phyloP scores from a whole-genome alignment of 2,797 vertebrate genomes.

The Zenarchopterus dispar region DNA sequence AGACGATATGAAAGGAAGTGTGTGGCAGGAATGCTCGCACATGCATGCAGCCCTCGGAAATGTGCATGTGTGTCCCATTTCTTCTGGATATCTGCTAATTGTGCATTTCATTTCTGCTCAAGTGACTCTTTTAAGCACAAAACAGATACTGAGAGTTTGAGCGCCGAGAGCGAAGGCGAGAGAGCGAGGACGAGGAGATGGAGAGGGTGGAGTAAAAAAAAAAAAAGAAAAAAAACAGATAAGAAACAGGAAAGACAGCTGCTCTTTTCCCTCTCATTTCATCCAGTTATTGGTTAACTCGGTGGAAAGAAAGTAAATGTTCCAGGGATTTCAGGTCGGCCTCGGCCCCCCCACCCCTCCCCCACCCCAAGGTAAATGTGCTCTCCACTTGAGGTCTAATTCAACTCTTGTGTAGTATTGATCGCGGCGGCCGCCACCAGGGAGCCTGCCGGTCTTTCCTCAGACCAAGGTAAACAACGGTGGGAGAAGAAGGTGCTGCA shows the following conservation, averaged over 20 bases:
- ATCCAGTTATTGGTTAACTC: conserved; percentile 96
- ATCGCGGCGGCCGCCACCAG: conserved; percentile 78
- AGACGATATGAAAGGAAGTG: conserved; percentile 33
- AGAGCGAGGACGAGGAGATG: background rate
- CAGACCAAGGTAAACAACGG: conserved; percentile 86
- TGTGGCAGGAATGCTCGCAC: conserved; percentile 51
- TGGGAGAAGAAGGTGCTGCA: conserved; percentile 86
- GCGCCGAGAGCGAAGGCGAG: conserved; percentile 64
- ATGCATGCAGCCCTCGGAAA: conserved; percentile 62
- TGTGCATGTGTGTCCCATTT: conserved; percentile 66
- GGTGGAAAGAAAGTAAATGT: conserved; percentile 93
- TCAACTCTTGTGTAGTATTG: conserved; percentile 93
- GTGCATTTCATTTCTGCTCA: conserved; percentile 80
- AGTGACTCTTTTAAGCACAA: conserved; percentile 72
- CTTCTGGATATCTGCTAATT: conserved; percentile 80
- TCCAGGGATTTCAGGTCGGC: conserved; percentile 89
- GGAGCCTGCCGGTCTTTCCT: conserved; percentile 83
- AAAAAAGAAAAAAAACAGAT: conserved; percentile 49
- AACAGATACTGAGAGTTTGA: conserved; percentile 70
- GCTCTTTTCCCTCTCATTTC: conserved; percentile 95
- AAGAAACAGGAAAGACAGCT: conserved; percentile 90
- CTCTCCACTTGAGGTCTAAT: conserved; percentile 92
- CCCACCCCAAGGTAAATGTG: conserved; percentile 89
- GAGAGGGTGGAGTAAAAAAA: background rate
- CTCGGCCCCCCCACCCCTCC: conserved; percentile 82